Base-by-base conservation (phyloP, 1,140 invertebrate species). In the Drosophila watanabei region DNA sequence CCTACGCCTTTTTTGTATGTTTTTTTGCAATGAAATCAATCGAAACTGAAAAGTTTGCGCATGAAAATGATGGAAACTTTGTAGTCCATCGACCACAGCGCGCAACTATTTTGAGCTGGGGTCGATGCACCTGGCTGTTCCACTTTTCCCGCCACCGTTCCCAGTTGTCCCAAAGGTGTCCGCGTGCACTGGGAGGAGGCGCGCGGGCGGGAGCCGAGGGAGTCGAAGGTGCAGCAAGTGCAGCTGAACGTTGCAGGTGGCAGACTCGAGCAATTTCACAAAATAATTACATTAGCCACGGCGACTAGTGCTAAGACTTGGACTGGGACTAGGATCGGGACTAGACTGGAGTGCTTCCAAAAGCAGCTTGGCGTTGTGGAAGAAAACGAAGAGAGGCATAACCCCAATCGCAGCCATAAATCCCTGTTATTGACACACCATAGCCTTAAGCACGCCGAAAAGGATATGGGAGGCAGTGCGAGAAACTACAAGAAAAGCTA, bases 281-380 rank as follows among this genome's bases (percentile, higher is more conserved):
- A 79, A 68, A 52, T 84, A 84, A 84, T 84, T 82, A 72, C 58
- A 84, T 84, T 77, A 80, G 59, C 48, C 64, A 58, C 57, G 56
- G 24, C 60, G 70, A 52, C 8, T 18, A 20, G n/a, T 13, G 63
- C 48, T 72, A 60, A 16, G 66, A 58, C 58, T 35, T 48, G 32
- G 49, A 62, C 66, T 37, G 37, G 48, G 4, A 63, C 46, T 72
- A 56, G 16, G 75, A 61, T 61, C 28, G 46, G 63, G 51, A 46
- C 43, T 51, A 20, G n/a, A 14, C n/a, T 18, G 28, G n/a, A 18
- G 16, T 43, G 39, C 24, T 3, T 6, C 2, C 35, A 20, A 48
- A 58, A 52, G 48, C 18, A 61, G 35, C 35, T 11, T 30, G 41
- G 14, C n/a, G 16, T 33, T 37, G 35, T 62, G 61, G 41, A 4